phyloP scores from a whole-genome alignment of 2,113 vertebrate genomes.

The Oryzias javanicus region DNA sequence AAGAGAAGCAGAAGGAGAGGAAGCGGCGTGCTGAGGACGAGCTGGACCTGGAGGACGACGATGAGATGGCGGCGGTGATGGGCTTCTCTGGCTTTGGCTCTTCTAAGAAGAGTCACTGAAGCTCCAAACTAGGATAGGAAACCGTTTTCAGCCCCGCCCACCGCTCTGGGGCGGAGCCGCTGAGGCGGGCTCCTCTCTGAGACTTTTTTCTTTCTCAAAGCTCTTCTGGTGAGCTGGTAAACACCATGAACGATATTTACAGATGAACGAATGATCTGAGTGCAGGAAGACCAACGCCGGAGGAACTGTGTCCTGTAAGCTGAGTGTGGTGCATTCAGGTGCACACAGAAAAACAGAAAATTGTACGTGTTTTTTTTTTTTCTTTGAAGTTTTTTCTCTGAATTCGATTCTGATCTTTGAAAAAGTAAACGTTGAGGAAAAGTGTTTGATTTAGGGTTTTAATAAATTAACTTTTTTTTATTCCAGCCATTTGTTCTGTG shows the following conservation, averaged over 20 bases:
- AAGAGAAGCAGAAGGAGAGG: constrained; percentile 95
- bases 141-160: background rate
- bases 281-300: too few relatives aligned
- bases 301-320: too few relatives aligned
- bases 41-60: constrained; percentile 91
- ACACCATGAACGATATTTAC: too few relatives aligned
- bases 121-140: background rate
- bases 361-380: too few relatives aligned
- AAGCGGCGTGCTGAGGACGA: constrained; percentile 94
- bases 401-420: too few relatives aligned
- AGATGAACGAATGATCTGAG: too few relatives aligned
- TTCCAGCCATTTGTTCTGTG: background rate
- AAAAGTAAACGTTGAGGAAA: too few relatives aligned
- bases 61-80: constrained; percentile 98
- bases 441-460: constrained; percentile 5
- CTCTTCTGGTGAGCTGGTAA: too few relatives aligned
- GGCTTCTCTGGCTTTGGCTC: constrained; percentile 96
- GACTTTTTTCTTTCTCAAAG: too few relatives aligned
- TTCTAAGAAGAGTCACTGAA: constrained; percentile 93
- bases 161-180: background rate
- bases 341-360: too few relatives aligned
- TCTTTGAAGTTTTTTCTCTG: too few relatives aligned
- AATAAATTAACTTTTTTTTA: constrained; percentile 32
- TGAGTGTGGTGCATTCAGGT: too few relatives aligned
- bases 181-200: background rate